These are phyloP conservation scores for Melanostoma scalare DNA, from an alignment of 2,888 invertebrate species.

Conservation along the genomic window DNA sequence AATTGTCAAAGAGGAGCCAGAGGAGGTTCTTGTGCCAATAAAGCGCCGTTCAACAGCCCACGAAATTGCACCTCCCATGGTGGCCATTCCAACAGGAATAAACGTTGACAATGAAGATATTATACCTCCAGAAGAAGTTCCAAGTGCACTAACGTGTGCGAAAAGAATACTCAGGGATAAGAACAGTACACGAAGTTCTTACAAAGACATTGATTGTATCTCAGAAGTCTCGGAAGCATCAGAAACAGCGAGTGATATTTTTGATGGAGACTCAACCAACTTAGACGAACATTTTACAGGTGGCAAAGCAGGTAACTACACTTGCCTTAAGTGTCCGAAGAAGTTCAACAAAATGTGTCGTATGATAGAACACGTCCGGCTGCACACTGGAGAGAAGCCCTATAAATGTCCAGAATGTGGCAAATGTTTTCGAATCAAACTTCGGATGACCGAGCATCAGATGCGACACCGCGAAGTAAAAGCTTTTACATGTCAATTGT, in stretches of 20 bases:
- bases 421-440: conserved; percentile 78
- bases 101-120: conserved; percentile 50
- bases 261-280: background rate
- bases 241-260: background rate
- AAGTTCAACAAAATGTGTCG: conserved; percentile 77
- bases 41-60: conserved; percentile 51
- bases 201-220: background rate
- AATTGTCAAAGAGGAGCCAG: conserved; percentile 44
- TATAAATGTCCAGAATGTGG: conserved; percentile 78
- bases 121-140: conserved; percentile 63
- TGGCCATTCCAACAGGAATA: conserved; percentile 70
- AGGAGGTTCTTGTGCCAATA: conserved; percentile 5
- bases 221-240: background rate
- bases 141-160: conserved; percentile 1
- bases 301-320: background rate
- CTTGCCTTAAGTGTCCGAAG: conserved; percentile 77
- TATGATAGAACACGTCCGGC: conserved; percentile 78
- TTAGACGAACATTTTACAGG: conserved; percentile 32
- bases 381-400: conserved; percentile 81
- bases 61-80: conserved; percentile 74
- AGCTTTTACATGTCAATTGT: conserved; percentile 79
- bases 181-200: background rate
- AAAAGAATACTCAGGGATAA: conserved; percentile 11
- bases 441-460: conserved; percentile 79
- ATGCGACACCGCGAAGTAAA: conserved; percentile 79